Conservation (phyloP, 2,888 invertebrate genomes). For the Tribolium freemani region DNA sequence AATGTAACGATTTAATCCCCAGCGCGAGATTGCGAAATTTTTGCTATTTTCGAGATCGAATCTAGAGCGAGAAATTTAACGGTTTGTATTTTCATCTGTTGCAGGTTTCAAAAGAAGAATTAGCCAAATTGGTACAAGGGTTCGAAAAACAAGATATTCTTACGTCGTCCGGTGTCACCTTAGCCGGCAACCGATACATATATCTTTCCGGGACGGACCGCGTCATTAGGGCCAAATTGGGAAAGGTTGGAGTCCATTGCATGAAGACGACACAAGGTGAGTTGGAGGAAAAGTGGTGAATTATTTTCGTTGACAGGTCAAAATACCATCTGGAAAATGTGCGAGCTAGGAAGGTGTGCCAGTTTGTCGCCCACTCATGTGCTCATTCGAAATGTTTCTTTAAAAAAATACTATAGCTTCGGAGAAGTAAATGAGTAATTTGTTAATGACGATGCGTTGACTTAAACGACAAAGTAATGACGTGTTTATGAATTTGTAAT, state of each 20-base stretch:
- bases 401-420: not conserved
- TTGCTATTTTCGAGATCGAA: not conserved
- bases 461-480: constrained; percentile 1
- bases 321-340: constrained; percentile 3
- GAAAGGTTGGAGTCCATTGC: constrained; percentile 95
- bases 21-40: not conserved
- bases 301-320: constrained; percentile 14
- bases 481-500: constrained; percentile 8
- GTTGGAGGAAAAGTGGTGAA: constrained; percentile 44
- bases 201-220: constrained; percentile 95
- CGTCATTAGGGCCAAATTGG: constrained; percentile 93
- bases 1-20: constrained; percentile 18
- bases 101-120: constrained; percentile 93
- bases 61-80: not conserved
- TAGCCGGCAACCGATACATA: constrained; percentile 94
- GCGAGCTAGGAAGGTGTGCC: constrained; percentile 10
- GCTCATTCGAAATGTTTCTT: not conserved
- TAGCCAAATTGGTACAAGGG: constrained; percentile 89
- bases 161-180: constrained; percentile 91
- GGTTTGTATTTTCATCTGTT: constrained; percentile 48
- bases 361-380: constrained; percentile 9
- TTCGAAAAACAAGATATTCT: constrained; percentile 91
- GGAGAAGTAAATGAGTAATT: not conserved
- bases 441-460: not conserved
- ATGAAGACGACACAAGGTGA: constrained; percentile 95